Base-by-base conservation (phyloP, 2,888 invertebrate genomes). In the Himalopsyche kuldschensis region DNA sequence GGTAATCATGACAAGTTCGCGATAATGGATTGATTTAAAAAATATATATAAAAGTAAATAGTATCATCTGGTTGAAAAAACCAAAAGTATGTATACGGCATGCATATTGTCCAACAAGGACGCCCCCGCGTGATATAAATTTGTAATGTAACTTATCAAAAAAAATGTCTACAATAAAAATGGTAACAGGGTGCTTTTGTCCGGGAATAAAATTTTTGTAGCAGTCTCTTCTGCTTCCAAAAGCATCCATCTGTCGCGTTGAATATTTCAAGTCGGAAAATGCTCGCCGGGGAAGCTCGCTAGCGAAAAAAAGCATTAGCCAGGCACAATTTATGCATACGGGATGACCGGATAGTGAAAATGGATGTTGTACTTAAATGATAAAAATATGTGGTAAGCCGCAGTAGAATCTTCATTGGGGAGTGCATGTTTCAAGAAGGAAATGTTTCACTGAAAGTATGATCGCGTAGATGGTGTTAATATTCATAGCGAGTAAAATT, bases 271-370 rank as follows among this genome's bases (percentile, higher is more conserved):
- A 27, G 69, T 27, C 69, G 27, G 69, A 69, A 41, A 69, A 69
- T 69, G 69, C 69, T 30, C 69, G 30, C 69, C 15, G 69, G 69
- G 69, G 69, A 69, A 69, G 69, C 69, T 69, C 30, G 69, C 69
- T 27, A 69, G 69, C 69, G 27, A 69, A 69, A 69, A 55, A 69
- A 69, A 69, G 69, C 69, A 69, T 69, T 69, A 69, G 69, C 69
- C 69, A 69, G 69, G 30, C 69, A 30, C 69, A 69, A 69, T 69
- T 69, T 69, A 69, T 69, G 69, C 69, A 69, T 69, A 69, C 69
- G 69, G 69, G 69, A 69, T 69, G 69, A 69, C 69, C 69, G 69
- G 69, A 69, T 69, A 69, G 69, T 69, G 69, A 69, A 69, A 69
- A 69, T 69, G 69, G 69, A 69, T 69, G 69, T 69, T 30, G 69